Evolutionary conservation across 2,797 vertebrate species (phyloP).

Genomic region (Amphiprion clarkii): DNA sequence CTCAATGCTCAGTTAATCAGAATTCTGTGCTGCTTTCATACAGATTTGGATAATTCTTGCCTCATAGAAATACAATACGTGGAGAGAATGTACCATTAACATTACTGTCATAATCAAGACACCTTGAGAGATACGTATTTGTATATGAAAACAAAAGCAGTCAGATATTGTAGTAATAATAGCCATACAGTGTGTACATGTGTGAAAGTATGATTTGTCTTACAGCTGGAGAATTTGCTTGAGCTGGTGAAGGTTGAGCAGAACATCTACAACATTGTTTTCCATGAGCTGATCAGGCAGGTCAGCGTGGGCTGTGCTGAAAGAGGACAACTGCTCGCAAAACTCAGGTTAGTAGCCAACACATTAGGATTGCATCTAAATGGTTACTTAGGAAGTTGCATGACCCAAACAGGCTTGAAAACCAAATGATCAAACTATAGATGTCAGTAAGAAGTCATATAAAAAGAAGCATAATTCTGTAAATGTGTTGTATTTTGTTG

Average conservation of each 20-base stretch:
- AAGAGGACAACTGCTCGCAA: conserved; percentile 92
- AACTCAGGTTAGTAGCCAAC: conserved; percentile 86
- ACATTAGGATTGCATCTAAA: conserved; percentile 1
- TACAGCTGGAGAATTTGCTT: conserved; percentile 89
- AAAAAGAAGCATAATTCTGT: neutral
- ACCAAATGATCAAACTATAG: neutral
- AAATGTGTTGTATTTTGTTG: no score
- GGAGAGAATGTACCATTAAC: neutral
- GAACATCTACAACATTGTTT: conserved; percentile 92
- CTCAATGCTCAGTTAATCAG: neutral
- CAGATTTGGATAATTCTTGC: neutral
- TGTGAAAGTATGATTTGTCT: conserved; percentile 33
- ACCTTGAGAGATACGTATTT: neutral
- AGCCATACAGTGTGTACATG: neutral
- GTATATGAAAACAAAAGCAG: neutral
- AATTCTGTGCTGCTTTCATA: neutral
- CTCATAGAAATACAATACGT: neutral
- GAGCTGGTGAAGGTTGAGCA: conserved; percentile 89
- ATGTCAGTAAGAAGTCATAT: neutral
- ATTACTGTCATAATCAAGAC: neutral
- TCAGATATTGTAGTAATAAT: neutral
- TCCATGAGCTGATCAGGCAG: conserved; percentile 93
- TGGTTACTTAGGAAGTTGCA: neutral
- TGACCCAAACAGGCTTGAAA: neutral
- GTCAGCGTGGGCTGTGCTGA: conserved; percentile 91